Evolutionary conservation across 2,797 vertebrate genomes (phyloP), one percentile per base, ranked within the genome.

Genomic region (Rhynchotus rufescens): DNA sequence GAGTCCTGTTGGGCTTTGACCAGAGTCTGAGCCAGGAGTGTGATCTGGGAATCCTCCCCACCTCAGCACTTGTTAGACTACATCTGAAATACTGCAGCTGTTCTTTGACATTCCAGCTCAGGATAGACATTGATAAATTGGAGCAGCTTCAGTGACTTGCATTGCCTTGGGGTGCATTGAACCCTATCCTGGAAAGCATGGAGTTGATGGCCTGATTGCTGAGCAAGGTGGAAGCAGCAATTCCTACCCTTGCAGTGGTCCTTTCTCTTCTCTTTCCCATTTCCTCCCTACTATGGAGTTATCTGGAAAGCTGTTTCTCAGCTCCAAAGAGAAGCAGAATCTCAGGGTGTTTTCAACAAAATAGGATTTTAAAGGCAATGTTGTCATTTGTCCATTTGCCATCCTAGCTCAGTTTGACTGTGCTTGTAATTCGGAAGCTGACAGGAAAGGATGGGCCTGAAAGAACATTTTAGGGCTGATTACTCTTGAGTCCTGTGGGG

Each of bases 161-260:
- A 2, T n/a, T 54, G 44, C 47, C 30, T 76, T 59, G 44, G 59
- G 42, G n/a, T 61, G 15, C 45, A 4, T 66, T 1, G 4, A 68
- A 44, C 8, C 15, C 15, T 45, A 28, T 13, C 52, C 32, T 67
- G 59, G 25, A 12, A 47, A 42, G 22, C 36, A 22, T 20, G 30
- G 61, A n/a, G 5, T 3, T 34, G 57, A 59, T 0, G 10, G 22
- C 34, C 64, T 3, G 0, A 13, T 36, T 22, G 69, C 56, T 10
- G n/a, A 76, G 42, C 30, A 47, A 60, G n/a, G 17, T 28, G 44
- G 23, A 40, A 36, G 64, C 51, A 52, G 52, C 20, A 57, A 17
- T 30, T 30, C 21, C 54, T 75, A 26, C 25, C 54, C 25, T 80
- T 67, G 54, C 42, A 32, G 22, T 40, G 54, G 26, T 56, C 56